Conservation (phyloP, 2,113 vertebrate species). For the Rhinolophus ferrumequinum region DNA sequence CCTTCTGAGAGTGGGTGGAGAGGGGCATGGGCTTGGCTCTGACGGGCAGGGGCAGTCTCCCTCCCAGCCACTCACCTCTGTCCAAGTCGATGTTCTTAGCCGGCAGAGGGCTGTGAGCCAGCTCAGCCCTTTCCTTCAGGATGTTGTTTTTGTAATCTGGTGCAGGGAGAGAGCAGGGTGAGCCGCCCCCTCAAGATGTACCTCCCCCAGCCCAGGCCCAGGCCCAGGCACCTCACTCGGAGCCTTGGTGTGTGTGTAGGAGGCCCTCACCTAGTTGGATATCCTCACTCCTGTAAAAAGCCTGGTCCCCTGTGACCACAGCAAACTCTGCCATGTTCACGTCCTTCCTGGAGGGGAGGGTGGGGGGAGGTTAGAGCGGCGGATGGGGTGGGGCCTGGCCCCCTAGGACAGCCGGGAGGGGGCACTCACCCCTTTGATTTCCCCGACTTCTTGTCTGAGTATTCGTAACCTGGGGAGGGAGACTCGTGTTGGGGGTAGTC, state of each 20-base stretch:
- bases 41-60: neutral
- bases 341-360: slow-evolving; percentile 85
- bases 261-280: slow-evolving; percentile 88
- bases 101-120: slow-evolving; percentile 83
- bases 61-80: slow-evolving; percentile 88
- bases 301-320: slow-evolving; percentile 85
- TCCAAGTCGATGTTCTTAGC: slow-evolving; percentile 94
- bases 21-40: neutral
- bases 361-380: neutral
- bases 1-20: neutral
- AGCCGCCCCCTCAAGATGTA: neutral
- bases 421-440: slow-evolving; percentile 69
- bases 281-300: slow-evolving; percentile 86
- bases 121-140: slow-evolving; percentile 91
- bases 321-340: slow-evolving; percentile 88
- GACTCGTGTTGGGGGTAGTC: neutral
- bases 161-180: slow-evolving; percentile 51
- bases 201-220: neutral
- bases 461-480: slow-evolving; percentile 61
- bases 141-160: slow-evolving; percentile 98
- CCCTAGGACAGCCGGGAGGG: neutral
- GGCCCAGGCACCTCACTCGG: no score
- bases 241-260: neutral
- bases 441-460: neutral
- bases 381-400: rapidly evolving